A percentile compares a stretch with the other conserved stretches of the same genome.
These are phyloP conservation scores for Callithrix jacchus DNA, from an alignment of 2,113 vertebrate species.

Conservation along the genomic window DNA sequence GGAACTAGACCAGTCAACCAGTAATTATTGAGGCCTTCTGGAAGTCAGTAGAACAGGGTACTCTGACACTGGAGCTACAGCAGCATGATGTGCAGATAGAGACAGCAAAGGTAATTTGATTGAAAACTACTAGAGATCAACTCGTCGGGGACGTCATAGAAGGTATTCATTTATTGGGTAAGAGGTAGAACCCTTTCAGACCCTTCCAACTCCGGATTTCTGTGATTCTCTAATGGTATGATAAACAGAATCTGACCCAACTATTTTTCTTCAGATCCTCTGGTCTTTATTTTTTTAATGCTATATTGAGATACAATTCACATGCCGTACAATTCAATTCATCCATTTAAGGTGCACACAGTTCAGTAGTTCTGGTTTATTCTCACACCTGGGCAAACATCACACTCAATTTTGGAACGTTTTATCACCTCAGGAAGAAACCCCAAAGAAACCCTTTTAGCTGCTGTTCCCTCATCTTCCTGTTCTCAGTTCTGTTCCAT, in stretches of 20 bases:
- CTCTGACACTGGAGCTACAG: background rate
- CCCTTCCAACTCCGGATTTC: background rate
- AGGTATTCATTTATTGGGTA: background rate
- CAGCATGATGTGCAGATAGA: background rate
- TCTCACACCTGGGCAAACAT: background rate
- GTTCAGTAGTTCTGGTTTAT: background rate
- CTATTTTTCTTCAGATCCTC: background rate
- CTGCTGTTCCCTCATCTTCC: background rate
- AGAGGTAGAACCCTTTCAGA: background rate
- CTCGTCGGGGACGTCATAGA: background rate
- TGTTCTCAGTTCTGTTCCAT: background rate
- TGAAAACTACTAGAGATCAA: background rate
- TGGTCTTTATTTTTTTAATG: background rate
- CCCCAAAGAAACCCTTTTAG: background rate
- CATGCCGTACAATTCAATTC: background rate
- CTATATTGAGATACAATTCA: background rate
- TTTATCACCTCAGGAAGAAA: background rate
- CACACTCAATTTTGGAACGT: background rate
- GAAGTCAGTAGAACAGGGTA: background rate
- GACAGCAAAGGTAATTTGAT: background rate
- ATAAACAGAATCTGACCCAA: background rate
- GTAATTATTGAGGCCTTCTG: background rate
- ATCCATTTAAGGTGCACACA: background rate
- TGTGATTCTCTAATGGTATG: background rate
- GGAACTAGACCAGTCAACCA: background rate